These are phyloP conservation scores for Bombus difficillimus DNA, from an alignment of 1,140 invertebrate species.

Conservation along the genomic window DNA sequence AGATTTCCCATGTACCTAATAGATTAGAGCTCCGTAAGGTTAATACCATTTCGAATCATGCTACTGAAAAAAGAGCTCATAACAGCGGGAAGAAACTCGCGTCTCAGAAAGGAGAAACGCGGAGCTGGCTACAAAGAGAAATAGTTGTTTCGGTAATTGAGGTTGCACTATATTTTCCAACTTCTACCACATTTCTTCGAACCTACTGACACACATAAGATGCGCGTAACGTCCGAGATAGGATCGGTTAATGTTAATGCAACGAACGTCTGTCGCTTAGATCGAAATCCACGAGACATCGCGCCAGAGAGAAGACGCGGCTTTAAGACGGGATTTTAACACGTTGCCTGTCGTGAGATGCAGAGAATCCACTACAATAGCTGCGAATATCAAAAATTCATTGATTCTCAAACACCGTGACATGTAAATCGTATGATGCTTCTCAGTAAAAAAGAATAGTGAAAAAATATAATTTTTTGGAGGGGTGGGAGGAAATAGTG, in stretches of 20 bases:
- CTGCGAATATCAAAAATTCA: too few relatives aligned
- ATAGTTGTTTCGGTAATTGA: slow-evolving; percentile 15
- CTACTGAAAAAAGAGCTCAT: neutral
- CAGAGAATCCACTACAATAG: too few relatives aligned
- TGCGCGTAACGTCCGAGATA: neutral
- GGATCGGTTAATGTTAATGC: slow-evolving; percentile 37
- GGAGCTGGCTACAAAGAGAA: neutral
- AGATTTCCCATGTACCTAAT: too few relatives aligned
- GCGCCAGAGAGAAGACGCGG: too few relatives aligned
- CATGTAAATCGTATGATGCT: too few relatives aligned
- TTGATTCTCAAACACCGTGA: too few relatives aligned
- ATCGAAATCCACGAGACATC: neutral
- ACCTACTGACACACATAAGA: slow-evolving; percentile 24
- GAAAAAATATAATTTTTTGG: too few relatives aligned
- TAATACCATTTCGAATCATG: neutral
- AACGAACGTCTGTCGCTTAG: neutral
- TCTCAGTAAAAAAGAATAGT: too few relatives aligned
- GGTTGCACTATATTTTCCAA: slow-evolving; percentile 17
- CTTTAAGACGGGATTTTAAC: too few relatives aligned
- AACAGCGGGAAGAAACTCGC: neutral
- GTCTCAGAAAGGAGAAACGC: neutral
- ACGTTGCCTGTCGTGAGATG: too few relatives aligned
- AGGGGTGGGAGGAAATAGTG: too few relatives aligned
- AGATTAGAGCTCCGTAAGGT: neutral
- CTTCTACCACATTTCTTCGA: slow-evolving; percentile 38